A percentile compares a stretch with the other conserved stretches of the same genome.
Conservation (phyloP, 2,888 invertebrate genomes). For the Parnassius mnemosyne region DNA sequence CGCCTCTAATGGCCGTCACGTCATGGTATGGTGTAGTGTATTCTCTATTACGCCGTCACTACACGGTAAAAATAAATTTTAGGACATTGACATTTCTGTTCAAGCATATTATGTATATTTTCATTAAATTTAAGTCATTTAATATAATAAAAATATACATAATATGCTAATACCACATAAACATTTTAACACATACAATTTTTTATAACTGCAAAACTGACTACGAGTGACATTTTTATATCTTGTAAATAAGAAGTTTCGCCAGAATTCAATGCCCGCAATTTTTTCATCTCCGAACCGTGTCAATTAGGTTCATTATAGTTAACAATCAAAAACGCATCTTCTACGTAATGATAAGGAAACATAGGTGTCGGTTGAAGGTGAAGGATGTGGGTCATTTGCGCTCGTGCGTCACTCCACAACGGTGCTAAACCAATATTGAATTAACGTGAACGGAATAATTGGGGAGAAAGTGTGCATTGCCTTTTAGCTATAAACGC, state of each 20-base stretch:
- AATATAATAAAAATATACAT: too few species aligned
- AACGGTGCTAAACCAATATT: slow-evolving; percentile 73
- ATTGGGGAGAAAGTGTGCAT: slow-evolving; percentile 64
- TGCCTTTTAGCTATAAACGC: slow-evolving; percentile 21
- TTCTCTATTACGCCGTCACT: too few species aligned
- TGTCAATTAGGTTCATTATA: slow-evolving; percentile 8
- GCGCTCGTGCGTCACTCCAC: slow-evolving; percentile 45
- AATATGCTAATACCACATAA: neutral
- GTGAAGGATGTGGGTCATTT: slow-evolving; percentile 61
- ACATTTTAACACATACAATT: slow-evolving; percentile 5
- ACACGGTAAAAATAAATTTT: too few species aligned
- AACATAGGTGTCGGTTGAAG: slow-evolving; percentile 43
- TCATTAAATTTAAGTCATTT: too few species aligned
- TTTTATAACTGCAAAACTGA: slow-evolving; percentile 11
- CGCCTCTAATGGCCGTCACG: too few species aligned
- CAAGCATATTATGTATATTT: too few species aligned
- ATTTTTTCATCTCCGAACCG: slow-evolving; percentile 3
- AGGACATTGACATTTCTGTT: too few species aligned
- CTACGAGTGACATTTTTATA: slow-evolving; percentile 22
- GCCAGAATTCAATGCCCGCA: neutral
- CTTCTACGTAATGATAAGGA: slow-evolving; percentile 29
- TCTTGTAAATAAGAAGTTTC: slow-evolving; percentile 5
- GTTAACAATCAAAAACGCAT: slow-evolving; percentile 19
- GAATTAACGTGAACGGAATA: slow-evolving; percentile 72
- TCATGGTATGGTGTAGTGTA: too few species aligned